Evolutionary conservation across 1,140 invertebrate genomes (phyloP).

Genomic region (Pollicipes pollicipes): DNA sequence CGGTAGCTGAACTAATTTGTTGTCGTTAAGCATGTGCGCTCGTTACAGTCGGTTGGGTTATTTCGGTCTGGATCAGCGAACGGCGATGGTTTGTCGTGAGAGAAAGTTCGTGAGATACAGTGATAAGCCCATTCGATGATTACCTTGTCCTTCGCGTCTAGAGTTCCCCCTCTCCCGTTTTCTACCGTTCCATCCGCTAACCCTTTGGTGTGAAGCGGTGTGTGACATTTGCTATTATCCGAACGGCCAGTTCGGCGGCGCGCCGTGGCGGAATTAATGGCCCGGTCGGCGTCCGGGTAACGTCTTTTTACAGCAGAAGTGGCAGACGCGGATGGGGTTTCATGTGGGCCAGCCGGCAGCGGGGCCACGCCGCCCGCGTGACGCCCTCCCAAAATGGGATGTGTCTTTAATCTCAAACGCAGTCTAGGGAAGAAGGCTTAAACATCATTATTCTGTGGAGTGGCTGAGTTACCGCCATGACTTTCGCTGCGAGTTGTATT

Average conservation of each 20-base stretch:
- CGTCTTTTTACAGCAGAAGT: constrained; percentile 1
- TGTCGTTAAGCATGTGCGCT: too few relatives aligned
- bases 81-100: too few relatives aligned
- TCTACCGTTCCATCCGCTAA: background rate
- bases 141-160: background rate
- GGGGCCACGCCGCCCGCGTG: background rate
- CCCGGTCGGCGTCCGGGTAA: background rate
- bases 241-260: background rate
- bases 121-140: background rate
- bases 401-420: too few relatives aligned
- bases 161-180: background rate
- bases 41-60: too few relatives aligned
- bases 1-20: too few relatives aligned
- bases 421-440: too few relatives aligned
- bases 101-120: background rate
- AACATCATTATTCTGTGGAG: too few relatives aligned
- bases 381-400: too few relatives aligned
- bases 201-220: background rate
- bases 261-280: background rate
- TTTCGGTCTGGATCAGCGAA: too few relatives aligned
- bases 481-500: too few relatives aligned
- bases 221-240: background rate
- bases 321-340: background rate
- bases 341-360: too few relatives aligned
- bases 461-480: too few relatives aligned